Evolutionary conservation across 2,888 invertebrate species (phyloP), one percentile per base, ranked within the genome.

Genomic region (Catocala nupta): DNA sequence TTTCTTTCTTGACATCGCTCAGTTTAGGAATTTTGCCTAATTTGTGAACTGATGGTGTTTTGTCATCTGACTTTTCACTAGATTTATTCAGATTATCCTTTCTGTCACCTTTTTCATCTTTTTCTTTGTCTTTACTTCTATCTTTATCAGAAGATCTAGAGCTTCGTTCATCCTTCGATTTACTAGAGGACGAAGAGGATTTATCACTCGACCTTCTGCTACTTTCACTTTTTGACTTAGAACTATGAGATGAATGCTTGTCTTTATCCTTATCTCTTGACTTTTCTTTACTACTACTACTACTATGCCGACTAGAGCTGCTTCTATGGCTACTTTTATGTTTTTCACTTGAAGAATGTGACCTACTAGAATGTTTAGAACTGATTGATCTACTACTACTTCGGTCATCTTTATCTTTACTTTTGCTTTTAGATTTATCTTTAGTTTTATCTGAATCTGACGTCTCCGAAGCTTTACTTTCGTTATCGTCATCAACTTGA

Each of bases 1-100:
- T 97, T 77, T 96, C 96, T 81, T 95, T 95, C 78, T 95, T 83
- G 82, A 90, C 71, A 78, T 91, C 91, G 82, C 95, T 93, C 79
- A 97, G 96, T 89, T 96, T 97, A 0, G 97, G 97, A 79, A 97
- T 97, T 90, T 97, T 96, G 0, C 97, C 97, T 34, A 97, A 88
- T 90, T 97, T 97, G 75, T 96, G 96, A 62, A 97, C 93, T 25
- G 96, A 95, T 58, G 96, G 96, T 6, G 96, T 95, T 81, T 97
- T 96, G 39, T 96, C 95, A 50, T 96, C 92, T 9, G 96, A 95
- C 84, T 96, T 97, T 66, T 97, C 96, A 33, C 93, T 94, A 73
- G 80, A 62, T 63, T 77, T 88, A 64, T 82, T 92, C 73, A 66
- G 69, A 61, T 67, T 87, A 68, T 89, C 87, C 76, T 83, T 85